A percentile compares a stretch with the other conserved stretches of the same genome.
Conservation (phyloP, 2,113 vertebrate species). For the Ceuthmochares aereus region DNA sequence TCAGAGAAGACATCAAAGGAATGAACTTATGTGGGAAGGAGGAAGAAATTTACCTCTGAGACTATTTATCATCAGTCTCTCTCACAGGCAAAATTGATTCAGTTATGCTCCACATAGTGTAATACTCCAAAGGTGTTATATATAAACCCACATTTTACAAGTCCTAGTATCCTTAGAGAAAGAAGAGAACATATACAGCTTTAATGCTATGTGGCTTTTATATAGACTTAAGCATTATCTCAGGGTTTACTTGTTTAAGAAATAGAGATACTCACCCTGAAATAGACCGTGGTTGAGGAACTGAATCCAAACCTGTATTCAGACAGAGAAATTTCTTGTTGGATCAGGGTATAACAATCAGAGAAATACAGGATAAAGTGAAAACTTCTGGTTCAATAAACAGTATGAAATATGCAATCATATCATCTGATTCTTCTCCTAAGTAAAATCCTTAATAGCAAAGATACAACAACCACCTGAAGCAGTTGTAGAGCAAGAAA, state of each 20-base stretch:
- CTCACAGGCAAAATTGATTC: neutral
- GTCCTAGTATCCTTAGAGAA: neutral
- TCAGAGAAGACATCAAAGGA: neutral
- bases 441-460: neutral
- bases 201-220: neutral
- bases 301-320: neutral
- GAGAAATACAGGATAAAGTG: neutral
- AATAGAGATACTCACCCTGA: rapidly evolving
- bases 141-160: neutral
- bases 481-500: neutral
- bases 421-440: neutral
- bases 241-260: neutral
- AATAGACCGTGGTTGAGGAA: neutral
- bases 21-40: neutral
- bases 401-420: neutral
- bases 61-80: neutral
- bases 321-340: neutral
- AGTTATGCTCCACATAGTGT: neutral
- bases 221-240: neutral
- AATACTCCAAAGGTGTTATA: neutral
- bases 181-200: neutral
- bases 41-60: neutral
- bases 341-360: neutral
- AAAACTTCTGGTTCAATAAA: neutral
- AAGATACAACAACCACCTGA: neutral